phyloP scores from a whole-genome alignment of 2,888 invertebrate genomes.

The Caenorhabditis parvicauda region DNA sequence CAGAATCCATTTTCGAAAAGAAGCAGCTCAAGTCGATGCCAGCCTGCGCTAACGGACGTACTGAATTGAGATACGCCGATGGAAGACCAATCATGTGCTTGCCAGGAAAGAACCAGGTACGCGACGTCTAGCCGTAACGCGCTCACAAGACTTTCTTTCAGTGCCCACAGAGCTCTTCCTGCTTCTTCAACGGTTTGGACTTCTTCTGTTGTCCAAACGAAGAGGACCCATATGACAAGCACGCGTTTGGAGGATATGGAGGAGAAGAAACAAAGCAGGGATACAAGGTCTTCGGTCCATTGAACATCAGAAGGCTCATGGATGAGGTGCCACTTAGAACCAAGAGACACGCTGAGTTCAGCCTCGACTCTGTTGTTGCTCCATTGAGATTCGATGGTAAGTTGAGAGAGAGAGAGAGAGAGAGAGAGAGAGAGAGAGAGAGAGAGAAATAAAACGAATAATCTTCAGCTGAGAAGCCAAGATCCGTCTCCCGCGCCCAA shows the following conservation, averaged over 20 bases:
- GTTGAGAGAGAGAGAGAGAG: not conserved
- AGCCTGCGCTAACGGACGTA: constrained; percentile 54
- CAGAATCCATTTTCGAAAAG: constrained; percentile 18
- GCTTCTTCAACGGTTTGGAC: constrained; percentile 62
- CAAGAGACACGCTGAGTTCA: constrained; percentile 40
- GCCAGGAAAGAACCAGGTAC: constrained; percentile 58
- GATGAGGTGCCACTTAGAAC: constrained; percentile 36
- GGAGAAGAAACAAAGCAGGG: constrained; percentile 57
- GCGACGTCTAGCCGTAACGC: not conserved
- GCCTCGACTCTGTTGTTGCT: constrained; percentile 48
- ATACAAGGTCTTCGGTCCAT: constrained; percentile 52
- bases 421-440: no score
- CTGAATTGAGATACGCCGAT: constrained; percentile 39
- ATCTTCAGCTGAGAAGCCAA: constrained; percentile 36
- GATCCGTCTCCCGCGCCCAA: constrained; percentile 28
- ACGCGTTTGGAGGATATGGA: constrained; percentile 54
- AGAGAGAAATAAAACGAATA: no score
- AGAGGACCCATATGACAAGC: constrained; percentile 61
- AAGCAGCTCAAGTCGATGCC: constrained; percentile 26
- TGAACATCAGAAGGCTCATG: constrained; percentile 47
- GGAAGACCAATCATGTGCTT: constrained; percentile 59
- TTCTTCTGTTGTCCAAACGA: constrained; percentile 61
- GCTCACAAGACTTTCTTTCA: constrained; percentile 12
- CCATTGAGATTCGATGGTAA: constrained; percentile 53
- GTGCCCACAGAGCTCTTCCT: constrained; percentile 57